phyloP scores from a whole-genome alignment of 1,140 invertebrate genomes.

The Bicyclus anynana region DNA sequence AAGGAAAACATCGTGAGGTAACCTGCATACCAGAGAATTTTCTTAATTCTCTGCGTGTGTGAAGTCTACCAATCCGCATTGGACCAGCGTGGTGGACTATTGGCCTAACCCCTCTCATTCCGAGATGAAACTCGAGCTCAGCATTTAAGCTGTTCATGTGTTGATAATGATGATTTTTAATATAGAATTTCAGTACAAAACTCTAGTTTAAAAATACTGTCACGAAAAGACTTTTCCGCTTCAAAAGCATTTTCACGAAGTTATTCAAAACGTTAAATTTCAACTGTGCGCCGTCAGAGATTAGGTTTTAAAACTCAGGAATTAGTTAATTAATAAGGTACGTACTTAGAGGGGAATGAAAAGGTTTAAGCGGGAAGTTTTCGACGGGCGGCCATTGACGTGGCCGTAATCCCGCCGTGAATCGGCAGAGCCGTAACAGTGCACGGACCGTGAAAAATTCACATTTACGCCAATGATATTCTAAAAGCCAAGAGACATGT shows the following conservation, averaged over 20 bases:
- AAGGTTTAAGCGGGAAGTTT: constrained; percentile 59
- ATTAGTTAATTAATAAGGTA: constrained; percentile 68
- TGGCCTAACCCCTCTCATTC: no score
- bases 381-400: constrained; percentile 40
- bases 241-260: background rate
- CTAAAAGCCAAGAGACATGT: background rate
- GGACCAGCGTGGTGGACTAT: no score
- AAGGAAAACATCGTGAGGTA: no score
- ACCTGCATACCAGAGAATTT: no score
- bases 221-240: background rate
- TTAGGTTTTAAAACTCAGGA: constrained; percentile 31
- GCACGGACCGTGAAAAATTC: constrained; percentile 47
- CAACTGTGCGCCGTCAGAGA: constrained; percentile 11
- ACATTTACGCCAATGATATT: constrained; percentile 32
- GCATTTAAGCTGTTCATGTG: no score
- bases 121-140: no score
- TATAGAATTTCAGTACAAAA: no score
- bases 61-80: no score
- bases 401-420: constrained; percentile 40
- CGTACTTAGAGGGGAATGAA: constrained; percentile 48
- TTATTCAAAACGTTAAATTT: background rate
- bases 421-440: constrained; percentile 41
- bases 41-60: no score
- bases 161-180: no score
- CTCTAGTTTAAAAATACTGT: background rate